A percentile compares a stretch with the other conserved stretches of the same genome.
These are phyloP conservation scores for Euphonia xanthogaster DNA, from an alignment of 2,797 vertebrate genomes.

Conservation along the genomic window DNA sequence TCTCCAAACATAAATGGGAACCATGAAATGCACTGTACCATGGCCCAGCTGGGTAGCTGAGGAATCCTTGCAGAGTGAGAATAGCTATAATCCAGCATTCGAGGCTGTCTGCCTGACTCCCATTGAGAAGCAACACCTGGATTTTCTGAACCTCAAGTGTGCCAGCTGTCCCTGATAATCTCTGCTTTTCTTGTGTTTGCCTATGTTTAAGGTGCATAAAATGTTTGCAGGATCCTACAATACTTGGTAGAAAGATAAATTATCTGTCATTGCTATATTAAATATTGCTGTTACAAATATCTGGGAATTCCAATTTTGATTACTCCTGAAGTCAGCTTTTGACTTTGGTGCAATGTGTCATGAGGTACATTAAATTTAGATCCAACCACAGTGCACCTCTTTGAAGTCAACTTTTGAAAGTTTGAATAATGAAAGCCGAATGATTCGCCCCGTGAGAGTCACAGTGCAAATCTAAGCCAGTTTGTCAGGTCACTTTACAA, in stretches of 20 bases:
- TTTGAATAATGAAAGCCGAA: neutral
- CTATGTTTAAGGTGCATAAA: neutral
- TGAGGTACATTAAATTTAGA: neutral
- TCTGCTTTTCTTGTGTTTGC: neutral
- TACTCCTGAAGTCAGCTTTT: neutral
- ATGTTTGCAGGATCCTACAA: neutral
- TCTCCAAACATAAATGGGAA: conserved; percentile 17
- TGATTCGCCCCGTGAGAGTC: neutral
- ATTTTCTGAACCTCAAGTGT: neutral
- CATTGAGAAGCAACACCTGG: neutral
- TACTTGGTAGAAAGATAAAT: neutral
- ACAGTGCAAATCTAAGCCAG: neutral
- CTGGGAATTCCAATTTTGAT: neutral
- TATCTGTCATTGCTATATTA: neutral
- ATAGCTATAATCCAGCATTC: neutral
- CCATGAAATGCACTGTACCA: neutral
- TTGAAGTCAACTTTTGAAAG: neutral
- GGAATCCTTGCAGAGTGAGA: neutral
- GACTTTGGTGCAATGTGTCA: neutral
- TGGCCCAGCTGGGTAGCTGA: conserved; percentile 10
- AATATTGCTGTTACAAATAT: neutral
- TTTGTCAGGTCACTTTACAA: neutral
- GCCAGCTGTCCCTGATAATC: neutral
- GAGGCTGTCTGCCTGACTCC: neutral
- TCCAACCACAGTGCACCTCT: neutral